Evolutionary conservation across 2,888 invertebrate genomes (phyloP), one percentile per base, ranked within the genome.

Genomic region (Eupithecia subfuscata): DNA sequence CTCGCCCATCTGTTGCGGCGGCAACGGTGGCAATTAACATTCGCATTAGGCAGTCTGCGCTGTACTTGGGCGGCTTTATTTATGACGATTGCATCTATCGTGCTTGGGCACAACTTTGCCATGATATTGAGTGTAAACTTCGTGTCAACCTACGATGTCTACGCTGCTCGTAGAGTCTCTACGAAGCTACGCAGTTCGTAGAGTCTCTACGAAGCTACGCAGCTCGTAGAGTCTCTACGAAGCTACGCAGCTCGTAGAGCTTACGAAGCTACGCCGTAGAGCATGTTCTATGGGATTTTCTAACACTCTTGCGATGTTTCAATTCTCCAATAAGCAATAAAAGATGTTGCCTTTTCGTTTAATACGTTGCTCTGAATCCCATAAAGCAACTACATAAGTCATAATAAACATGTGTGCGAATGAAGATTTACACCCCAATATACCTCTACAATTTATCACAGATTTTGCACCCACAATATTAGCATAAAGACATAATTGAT

Each of bases 1-100:
- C 91, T 90, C 86, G 84, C 87, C 91, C 94, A 95, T 92, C 94
- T 95, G 94, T 92, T 93, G 93, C 92, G 86, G 83, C 83, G 83
- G 85, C 90, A 89, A 92, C 92, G 86, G 83, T 83, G 83, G 85
- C 90, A 89, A 92, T 93, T 93, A 93, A 90, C 90, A 90, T 91
- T 90, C 88, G 89, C 88, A 90, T 92, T 93, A 92, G 91, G 86
- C 71, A 64, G 70, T 71, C 72, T 74, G 74, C 76, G 75, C 76
- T 79, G 76, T 64, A 75, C 78, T 78, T 78, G 69, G 70, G 34
- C 73, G 65, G 75, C 70, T 78, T 75, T 68, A 68, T 68, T 68
- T 68, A 68, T 68, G 68, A 40, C 40, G 4, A n/a, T 37, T 37
- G 64, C 40, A 18, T 67, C 3, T 60, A 60, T 60, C 60, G 25